phyloP scores from a whole-genome alignment of 2,797 vertebrate genomes.

The Mus caroli region DNA sequence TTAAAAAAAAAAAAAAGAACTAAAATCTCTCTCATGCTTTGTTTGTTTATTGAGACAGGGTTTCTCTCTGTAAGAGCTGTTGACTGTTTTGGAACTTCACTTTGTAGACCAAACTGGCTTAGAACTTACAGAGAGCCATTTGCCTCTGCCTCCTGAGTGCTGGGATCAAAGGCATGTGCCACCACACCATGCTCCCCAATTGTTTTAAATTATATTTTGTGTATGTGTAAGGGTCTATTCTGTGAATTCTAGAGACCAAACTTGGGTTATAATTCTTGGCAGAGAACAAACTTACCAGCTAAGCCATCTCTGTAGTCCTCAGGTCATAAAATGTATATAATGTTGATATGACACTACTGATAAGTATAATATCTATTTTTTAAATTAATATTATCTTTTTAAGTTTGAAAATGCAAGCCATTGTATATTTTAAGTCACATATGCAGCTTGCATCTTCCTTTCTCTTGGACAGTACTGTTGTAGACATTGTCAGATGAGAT shows the following conservation, averaged over 20 bases:
- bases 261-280: background rate
- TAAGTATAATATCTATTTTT: conserved; percentile 54
- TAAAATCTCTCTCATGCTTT: background rate
- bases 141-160: background rate
- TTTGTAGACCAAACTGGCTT: background rate
- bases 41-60: background rate
- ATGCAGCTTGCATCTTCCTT: background rate
- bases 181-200: background rate
- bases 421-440: background rate
- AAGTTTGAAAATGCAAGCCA: background rate
- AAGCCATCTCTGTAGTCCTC: background rate
- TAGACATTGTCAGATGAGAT: background rate
- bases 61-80: background rate
- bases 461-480: conserved; percentile 1
- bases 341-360: conserved; percentile 11
- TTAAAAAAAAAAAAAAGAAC: conserved; percentile 25
- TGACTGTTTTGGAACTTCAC: background rate
- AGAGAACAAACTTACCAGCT: background rate
- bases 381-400: conserved; percentile 8
- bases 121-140: background rate
- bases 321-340: conserved; percentile 30
- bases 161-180: background rate
- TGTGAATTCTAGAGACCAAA: background rate
- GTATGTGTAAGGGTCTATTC: background rate
- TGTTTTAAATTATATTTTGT: background rate